phyloP scores from a whole-genome alignment of 2,888 invertebrate genomes.

The Periphyllus acericola region DNA sequence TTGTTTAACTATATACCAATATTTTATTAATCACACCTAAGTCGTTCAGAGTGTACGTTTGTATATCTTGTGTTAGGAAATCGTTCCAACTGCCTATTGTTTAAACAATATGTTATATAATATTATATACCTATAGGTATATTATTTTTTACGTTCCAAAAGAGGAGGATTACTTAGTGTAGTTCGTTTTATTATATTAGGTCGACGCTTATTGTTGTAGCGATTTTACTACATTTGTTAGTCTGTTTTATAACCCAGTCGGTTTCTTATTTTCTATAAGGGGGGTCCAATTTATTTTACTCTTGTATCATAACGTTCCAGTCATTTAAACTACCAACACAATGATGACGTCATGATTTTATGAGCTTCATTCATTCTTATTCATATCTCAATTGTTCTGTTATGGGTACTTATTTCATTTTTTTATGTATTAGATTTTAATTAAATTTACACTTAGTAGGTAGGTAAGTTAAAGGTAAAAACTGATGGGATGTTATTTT shows the following conservation, averaged over 20 bases:
- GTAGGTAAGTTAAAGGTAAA: neutral
- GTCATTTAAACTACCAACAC: conserved; percentile 20
- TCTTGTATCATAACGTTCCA: neutral
- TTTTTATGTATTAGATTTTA: conserved; percentile 5
- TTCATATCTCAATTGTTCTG: conserved; percentile 24
- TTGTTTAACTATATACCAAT: neutral
- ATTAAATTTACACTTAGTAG: conserved; percentile 1
- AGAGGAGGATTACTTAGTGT: neutral
- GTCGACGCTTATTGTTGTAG: neutral
- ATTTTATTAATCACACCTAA: conserved; percentile 6
- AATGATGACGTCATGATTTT: conserved; percentile 35
- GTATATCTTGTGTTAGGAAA: neutral
- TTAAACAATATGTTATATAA: neutral
- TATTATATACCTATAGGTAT: neutral
- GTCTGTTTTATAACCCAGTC: neutral
- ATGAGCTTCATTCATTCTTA: conserved; percentile 23
- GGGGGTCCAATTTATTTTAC: conserved; percentile 2
- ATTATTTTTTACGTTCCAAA: neutral
- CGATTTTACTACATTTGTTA: conserved; percentile 6
- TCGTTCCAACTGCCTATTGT: neutral
- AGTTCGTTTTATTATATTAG: neutral
- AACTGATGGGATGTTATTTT: conserved; percentile 14
- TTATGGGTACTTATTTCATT: neutral
- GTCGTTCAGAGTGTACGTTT: neutral
- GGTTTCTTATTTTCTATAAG: neutral